Evolutionary conservation across 2,888 invertebrate genomes (phyloP), one percentile per base, ranked within the genome.

Genomic region (Argyresthia albistria): DNA sequence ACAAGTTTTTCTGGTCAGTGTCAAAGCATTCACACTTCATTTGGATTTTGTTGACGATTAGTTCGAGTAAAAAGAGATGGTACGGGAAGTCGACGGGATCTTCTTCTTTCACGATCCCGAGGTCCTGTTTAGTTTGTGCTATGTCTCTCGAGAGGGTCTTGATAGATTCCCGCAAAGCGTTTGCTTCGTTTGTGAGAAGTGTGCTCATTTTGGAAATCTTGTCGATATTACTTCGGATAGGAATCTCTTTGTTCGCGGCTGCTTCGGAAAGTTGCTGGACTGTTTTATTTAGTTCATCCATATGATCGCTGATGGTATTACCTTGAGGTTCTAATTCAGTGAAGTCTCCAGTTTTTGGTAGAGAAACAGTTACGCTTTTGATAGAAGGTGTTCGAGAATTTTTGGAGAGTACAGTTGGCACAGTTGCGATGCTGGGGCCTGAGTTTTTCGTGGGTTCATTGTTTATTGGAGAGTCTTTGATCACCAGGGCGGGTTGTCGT

Each of bases 11-110:
- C 54, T 66, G 75, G 60, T 81, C 80, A 43, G 84, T 63, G 55
- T 84, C 80, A 56, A 86, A 86, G 62, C 86, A 86, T 59, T 87
- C 86, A 59, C 86, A 87, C 56, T 86, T 87, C 86, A 86, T 86
- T 56, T 81, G 74, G 54, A 87, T 86, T 69, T 80, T 86, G 61
- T 86, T 87, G 42, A 87, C 67, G 43, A 87, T 76, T 42, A 87
- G 64, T 72, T 87, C 86, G 37, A 86, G 70, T 16, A 87, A 65
- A 59, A 87, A 87, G 25, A 87, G 65, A 54, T 86, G 86, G 60
- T 86, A 84, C 1, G 86, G 86, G 57, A 81, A 83, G 60, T 76
- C 73, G 0, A 73, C 66, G 6, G 10, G 16, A 39, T 79, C 74
- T 57, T 76, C 73, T 51, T 65, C 64, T 25, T 70, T 64, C 46